Evolutionary conservation across 2,113 vertebrate genomes (phyloP).

Genomic region (Craseonycteris thonglongyai): DNA sequence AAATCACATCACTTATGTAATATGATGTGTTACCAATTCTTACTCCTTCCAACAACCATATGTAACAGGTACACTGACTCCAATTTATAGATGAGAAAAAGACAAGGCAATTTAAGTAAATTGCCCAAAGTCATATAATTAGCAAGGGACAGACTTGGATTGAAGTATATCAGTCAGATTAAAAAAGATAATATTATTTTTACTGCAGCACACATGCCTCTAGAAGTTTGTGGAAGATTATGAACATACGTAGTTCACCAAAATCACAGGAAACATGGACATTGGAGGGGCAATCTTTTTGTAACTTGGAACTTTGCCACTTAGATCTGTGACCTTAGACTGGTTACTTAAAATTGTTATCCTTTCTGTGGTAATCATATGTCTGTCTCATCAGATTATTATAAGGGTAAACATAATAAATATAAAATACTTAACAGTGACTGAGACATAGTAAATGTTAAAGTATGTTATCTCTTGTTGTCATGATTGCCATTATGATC

Average conservation of each 20-base stretch:
- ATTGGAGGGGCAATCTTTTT: not conserved
- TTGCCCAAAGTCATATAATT: not conserved
- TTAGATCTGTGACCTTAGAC: not conserved
- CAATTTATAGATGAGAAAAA: not conserved
- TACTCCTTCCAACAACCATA: not conserved
- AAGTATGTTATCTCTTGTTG: slow-evolving; percentile 9
- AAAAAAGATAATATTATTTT: not conserved
- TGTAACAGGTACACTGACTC: not conserved
- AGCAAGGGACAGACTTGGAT: not conserved
- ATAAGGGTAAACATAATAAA: not conserved
- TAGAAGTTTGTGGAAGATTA: not conserved
- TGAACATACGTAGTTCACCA: not conserved
- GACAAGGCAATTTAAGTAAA: not conserved
- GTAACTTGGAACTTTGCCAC: not conserved
- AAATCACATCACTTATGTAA: not conserved
- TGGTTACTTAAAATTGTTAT: not conserved
- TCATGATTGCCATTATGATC: not conserved
- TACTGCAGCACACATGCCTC: not conserved
- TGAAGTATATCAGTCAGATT: not conserved
- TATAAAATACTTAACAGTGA: not conserved
- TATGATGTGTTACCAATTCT: not conserved
- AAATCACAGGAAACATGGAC: not conserved
- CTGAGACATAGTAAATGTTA: not conserved
- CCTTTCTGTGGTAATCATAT: not conserved
- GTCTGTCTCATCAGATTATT: not conserved